A percentile compares a stretch with the other conserved stretches of the same genome.
These are phyloP conservation scores for Anastrepha ludens DNA, from an alignment of 1,140 invertebrate genomes.

Conservation along the genomic window DNA sequence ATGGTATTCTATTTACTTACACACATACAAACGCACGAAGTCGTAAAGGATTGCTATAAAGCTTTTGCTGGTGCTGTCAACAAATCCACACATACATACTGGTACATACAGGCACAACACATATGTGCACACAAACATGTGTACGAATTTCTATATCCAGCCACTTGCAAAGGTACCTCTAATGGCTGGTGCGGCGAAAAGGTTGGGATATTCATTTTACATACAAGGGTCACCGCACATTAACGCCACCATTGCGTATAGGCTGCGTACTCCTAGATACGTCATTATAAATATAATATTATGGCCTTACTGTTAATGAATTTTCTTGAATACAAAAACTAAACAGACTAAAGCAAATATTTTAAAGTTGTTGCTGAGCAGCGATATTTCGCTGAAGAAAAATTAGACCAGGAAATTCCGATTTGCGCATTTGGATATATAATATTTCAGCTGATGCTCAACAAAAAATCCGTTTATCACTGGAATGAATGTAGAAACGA, in stretches of 20 bases:
- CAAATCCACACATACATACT: neutral
- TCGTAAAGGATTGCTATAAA: slow-evolving; percentile 14
- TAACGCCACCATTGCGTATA: neutral
- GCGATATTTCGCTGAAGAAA: neutral
- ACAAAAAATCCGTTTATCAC: no score
- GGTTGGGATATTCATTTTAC: neutral
- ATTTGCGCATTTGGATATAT: neutral
- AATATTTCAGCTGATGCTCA: no score
- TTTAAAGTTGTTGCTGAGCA: slow-evolving; percentile 3
- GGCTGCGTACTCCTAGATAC: neutral
- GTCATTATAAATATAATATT: neutral
- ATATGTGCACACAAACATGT: neutral
- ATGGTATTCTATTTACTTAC: neutral
- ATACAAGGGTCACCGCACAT: slow-evolving; percentile 30
- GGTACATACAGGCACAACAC: neutral
- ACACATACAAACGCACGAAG: neutral
- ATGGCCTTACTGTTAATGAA: slow-evolving; percentile 25
- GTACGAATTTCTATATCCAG: neutral
- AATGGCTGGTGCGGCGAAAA: slow-evolving; percentile 12
- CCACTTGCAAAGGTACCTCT: slow-evolving; percentile 17
- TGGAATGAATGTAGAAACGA: no score
- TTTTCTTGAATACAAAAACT: slow-evolving; percentile 23
- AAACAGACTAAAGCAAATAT: slow-evolving; percentile 7
- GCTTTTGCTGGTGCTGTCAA: slow-evolving; percentile 1
- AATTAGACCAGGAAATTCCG: neutral